Conservation (phyloP, 2,113 vertebrate genomes). For the Microcebus tavaratra region DNA sequence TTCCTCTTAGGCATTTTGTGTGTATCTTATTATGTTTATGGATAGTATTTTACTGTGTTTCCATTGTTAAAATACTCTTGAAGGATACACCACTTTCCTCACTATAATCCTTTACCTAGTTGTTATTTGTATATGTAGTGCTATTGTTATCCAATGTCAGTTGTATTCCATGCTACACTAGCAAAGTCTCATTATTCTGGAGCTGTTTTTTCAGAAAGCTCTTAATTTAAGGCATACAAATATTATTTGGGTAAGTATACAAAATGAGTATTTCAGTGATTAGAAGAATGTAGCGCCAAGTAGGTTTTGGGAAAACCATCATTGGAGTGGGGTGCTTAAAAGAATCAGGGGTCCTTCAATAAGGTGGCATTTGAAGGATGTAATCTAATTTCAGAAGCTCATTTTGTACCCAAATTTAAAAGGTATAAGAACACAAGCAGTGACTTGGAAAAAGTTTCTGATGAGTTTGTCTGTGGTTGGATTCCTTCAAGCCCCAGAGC, state of each 20-base stretch:
- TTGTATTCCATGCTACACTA: background rate
- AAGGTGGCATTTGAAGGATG: background rate
- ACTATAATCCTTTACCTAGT: too few relatives aligned
- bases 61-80: background rate
- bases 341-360: background rate
- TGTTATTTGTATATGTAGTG: background rate
- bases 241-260: background rate
- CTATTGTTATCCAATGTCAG: background rate
- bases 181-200: background rate
- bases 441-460: background rate
- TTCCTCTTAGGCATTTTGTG: background rate
- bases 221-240: slow-evolving; percentile 19
- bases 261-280: background rate
- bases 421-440: background rate
- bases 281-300: background rate
- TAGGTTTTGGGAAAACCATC: background rate
- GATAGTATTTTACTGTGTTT: background rate
- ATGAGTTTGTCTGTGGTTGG: background rate
- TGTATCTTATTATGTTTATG: background rate
- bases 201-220: background rate
- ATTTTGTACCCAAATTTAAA: background rate
- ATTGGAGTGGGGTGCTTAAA: background rate
- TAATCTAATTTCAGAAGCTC: background rate
- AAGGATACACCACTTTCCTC: background rate
- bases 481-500: background rate